Conservation (phyloP, 2,888 invertebrate species). For the Strigamia maritima region DNA sequence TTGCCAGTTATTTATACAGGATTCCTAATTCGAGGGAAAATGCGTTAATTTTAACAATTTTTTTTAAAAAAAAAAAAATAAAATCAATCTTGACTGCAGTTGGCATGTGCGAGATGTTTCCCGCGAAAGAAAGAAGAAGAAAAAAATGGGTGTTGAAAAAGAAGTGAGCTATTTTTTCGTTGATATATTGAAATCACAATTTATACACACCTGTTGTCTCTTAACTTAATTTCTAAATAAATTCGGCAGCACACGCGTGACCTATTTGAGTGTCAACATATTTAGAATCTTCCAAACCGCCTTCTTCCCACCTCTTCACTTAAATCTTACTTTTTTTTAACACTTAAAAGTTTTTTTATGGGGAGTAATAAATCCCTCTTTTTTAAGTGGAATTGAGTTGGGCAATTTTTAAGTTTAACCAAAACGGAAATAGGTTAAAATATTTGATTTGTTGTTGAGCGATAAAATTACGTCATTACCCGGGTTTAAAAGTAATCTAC, state of each 20-base stretch:
- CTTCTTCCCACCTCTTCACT: slow-evolving; percentile 23
- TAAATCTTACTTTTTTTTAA: slow-evolving; percentile 18
- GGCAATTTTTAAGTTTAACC: neutral
- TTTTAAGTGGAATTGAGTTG: neutral
- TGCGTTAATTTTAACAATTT: neutral
- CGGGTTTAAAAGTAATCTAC: neutral
- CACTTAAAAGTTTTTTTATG: neutral
- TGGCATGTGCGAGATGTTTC: neutral
- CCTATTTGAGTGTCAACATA: slow-evolving; percentile 15
- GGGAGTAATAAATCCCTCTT: neutral
- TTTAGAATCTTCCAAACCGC: neutral
- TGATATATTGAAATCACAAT: slow-evolving; percentile 6
- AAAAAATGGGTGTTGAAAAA: neutral
- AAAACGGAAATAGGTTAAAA: neutral
- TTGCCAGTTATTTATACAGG: neutral
- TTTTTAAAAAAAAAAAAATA: neutral
- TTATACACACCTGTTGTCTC: slow-evolving; percentile 19
- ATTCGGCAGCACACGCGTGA: neutral
- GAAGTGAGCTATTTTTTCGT: slow-evolving; percentile 9
- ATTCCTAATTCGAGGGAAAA: neutral
- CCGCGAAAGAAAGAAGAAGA: neutral
- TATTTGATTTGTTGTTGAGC: slow-evolving; percentile 15
- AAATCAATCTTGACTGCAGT: neutral
- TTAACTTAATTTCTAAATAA: neutral
- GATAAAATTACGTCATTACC: neutral